A percentile compares a stretch with the other conserved stretches of the same genome.
phyloP scores from a whole-genome alignment of 2,888 invertebrate species.

The Cantharis nigra region DNA sequence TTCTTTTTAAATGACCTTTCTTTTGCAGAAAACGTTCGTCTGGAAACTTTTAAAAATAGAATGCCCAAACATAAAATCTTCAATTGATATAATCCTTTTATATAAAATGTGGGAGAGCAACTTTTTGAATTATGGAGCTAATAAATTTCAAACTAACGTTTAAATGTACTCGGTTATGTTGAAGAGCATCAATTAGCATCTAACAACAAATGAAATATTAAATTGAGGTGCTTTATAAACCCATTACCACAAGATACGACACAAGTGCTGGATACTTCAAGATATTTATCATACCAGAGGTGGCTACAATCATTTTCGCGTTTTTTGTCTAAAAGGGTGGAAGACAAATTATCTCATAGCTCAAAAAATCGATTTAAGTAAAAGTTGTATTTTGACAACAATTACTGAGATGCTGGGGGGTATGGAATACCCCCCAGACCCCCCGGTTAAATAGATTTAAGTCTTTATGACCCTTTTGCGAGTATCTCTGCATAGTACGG shows the following conservation, averaged over 20 bases:
- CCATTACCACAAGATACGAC: not conserved
- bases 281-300: not conserved
- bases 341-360: not conserved
- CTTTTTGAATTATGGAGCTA: not conserved
- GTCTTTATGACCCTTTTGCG: too few relatives aligned
- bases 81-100: not conserved
- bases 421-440: too few relatives aligned
- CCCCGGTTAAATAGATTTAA: too few relatives aligned
- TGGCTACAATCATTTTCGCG: not conserved
- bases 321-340: not conserved
- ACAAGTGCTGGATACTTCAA: not conserved
- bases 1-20: slow-evolving; percentile 5
- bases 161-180: not conserved
- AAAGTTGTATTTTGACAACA: too few relatives aligned
- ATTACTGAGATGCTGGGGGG: too few relatives aligned
- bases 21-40: not conserved
- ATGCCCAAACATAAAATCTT: not conserved
- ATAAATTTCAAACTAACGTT: not conserved
- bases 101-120: not conserved
- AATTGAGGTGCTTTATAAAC: not conserved
- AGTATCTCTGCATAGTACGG: too few relatives aligned
- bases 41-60: not conserved
- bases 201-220: not conserved
- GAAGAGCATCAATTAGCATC: not conserved
- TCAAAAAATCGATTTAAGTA: too few relatives aligned